These are phyloP conservation scores for Drosophila mojavensis DNA, from an alignment of 1,140 invertebrate species.

Conservation along the genomic window DNA sequence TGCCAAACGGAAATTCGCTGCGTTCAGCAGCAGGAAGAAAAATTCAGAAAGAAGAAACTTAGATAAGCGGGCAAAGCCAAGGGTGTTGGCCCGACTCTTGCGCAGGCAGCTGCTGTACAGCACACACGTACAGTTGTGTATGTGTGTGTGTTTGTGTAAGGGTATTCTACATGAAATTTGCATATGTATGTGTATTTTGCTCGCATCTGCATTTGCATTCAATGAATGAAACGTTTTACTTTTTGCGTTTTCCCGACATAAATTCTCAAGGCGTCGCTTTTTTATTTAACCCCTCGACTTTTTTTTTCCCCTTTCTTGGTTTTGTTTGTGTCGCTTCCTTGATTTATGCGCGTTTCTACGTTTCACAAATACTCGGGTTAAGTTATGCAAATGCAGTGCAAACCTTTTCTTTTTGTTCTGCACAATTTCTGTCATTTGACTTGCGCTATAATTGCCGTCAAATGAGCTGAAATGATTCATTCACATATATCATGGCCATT, in stretches of 20 bases:
- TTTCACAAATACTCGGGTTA: slow-evolving; percentile 45
- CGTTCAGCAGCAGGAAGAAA: slow-evolving; percentile 11
- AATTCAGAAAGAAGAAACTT: slow-evolving; percentile 1
- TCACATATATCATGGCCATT: background rate
- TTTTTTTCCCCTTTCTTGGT: background rate
- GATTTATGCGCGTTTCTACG: slow-evolving; percentile 26
- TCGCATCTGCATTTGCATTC: slow-evolving; percentile 47
- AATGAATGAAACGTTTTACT: slow-evolving; percentile 63
- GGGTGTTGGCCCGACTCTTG: slow-evolving; percentile 25
- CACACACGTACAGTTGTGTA: background rate
- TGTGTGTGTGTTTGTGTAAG: slow-evolving; percentile 16
- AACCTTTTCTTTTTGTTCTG: background rate
- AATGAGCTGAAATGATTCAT: slow-evolving; percentile 26
- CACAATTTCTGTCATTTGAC: slow-evolving; percentile 55
- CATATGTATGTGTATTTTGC: slow-evolving; percentile 7
- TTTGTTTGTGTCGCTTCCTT: background rate
- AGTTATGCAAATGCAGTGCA: slow-evolving; percentile 62
- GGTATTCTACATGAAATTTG: slow-evolving; percentile 26
- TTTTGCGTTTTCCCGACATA: slow-evolving; percentile 24
- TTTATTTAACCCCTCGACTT: slow-evolving; percentile 41
- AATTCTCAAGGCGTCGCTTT: slow-evolving; percentile 17
- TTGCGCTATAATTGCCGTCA: slow-evolving; percentile 57
- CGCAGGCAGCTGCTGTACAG: slow-evolving; percentile 35
- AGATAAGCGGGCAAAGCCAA: background rate
- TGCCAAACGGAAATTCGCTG: slow-evolving; percentile 45